Conservation (phyloP, 1,140 invertebrate genomes). For the Eriocheir sinensis region DNA sequence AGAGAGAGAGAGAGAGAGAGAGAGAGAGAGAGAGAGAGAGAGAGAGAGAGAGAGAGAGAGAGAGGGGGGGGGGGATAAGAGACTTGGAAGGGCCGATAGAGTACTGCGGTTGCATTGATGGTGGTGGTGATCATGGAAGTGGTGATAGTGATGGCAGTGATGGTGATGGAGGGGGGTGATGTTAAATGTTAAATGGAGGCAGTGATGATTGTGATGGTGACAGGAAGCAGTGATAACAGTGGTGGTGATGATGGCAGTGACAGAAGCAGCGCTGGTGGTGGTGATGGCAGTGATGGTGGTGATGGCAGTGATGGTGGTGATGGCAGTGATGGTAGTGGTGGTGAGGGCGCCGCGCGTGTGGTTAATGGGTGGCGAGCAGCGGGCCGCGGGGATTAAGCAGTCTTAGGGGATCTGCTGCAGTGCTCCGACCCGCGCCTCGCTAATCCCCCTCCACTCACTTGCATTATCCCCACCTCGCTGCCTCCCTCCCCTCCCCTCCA, state of each 20-base stretch:
- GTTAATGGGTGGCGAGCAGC: constrained; percentile 58
- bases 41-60: background rate
- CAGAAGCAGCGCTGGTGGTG: background rate
- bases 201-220: too few species aligned
- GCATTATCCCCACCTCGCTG: constrained; percentile 59
- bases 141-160: background rate
- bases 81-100: background rate
- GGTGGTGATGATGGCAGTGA: background rate
- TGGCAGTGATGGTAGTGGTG: background rate
- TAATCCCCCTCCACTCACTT: constrained; percentile 61
- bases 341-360: constrained; percentile 46
- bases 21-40: constrained; percentile 55
- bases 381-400: constrained; percentile 58
- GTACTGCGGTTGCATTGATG: background rate
- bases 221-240: background rate
- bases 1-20: constrained; percentile 45
- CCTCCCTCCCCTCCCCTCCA: background rate
- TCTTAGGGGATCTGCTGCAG: constrained; percentile 63
- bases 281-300: constrained; percentile 2
- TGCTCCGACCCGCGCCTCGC: constrained; percentile 51
- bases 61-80: background rate
- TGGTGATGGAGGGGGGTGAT: background rate
- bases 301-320: background rate
- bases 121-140: too few species aligned
- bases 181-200: too few species aligned